Evolutionary conservation across 2,113 vertebrate genomes (phyloP).

Genomic region (Ardeotis arabs): DNA sequence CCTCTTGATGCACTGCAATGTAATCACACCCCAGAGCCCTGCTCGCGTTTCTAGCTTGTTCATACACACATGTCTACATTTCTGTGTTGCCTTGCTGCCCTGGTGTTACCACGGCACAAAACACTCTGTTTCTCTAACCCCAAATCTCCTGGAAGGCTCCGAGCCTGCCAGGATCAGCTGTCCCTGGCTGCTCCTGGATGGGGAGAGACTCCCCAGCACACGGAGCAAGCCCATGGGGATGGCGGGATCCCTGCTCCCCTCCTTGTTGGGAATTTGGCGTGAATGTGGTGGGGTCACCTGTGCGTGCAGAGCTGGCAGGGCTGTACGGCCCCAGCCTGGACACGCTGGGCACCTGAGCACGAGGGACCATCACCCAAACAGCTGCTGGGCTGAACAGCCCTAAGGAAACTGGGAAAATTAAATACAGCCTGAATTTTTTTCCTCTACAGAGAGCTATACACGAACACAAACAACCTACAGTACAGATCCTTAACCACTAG

Average conservation of each 20-base stretch:
- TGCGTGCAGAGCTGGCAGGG: accelerated
- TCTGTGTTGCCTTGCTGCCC: background rate
- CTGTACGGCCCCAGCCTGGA: accelerated
- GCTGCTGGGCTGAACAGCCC: background rate
- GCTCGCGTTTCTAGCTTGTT: background rate
- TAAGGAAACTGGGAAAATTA: background rate
- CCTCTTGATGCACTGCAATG: background rate
- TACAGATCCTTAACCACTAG: accelerated
- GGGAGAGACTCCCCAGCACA: too few relatives aligned
- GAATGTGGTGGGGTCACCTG: background rate
- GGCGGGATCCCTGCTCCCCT: background rate
- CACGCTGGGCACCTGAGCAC: accelerated
- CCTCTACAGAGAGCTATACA: background rate
- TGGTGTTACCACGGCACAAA: background rate
- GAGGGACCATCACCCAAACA: background rate
- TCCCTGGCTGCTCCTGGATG: background rate
- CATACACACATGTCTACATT: accelerated
- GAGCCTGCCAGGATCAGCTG: background rate
- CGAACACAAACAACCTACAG: accelerated
- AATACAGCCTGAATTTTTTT: background rate
- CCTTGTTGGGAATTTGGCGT: accelerated
- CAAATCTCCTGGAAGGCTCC: background rate
- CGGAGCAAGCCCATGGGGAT: accelerated
- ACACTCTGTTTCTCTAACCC: background rate
- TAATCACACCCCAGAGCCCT: background rate